Conservation (phyloP, 2,113 vertebrate genomes). For the Mixornis gularis region DNA sequence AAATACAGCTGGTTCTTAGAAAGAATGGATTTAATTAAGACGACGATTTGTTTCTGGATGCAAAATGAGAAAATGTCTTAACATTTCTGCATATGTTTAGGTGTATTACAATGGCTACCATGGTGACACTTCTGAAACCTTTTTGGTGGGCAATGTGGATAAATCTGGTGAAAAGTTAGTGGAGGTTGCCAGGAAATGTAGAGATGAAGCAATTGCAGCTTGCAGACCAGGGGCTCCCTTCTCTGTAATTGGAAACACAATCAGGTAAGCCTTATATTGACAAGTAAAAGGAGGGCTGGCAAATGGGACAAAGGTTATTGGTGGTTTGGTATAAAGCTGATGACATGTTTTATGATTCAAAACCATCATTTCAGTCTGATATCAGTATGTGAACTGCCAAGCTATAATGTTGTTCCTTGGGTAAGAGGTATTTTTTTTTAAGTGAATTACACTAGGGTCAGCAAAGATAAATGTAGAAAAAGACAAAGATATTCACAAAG, state of each 20-base stretch:
- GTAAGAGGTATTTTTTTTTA: constrained; percentile 68
- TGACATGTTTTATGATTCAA: constrained; percentile 89
- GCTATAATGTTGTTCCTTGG: constrained; percentile 76
- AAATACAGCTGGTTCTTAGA: background rate
- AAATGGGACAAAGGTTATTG: constrained; percentile 86
- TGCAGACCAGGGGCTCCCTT: constrained; percentile 86
- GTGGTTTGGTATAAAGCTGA: constrained; percentile 82
- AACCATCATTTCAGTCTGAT: constrained; percentile 87
- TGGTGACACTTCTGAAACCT: constrained; percentile 96
- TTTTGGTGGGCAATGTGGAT: constrained; percentile 89
- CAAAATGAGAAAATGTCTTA: constrained; percentile 45
- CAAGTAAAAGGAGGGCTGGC: constrained; percentile 79
- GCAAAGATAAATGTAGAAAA: constrained; percentile 73
- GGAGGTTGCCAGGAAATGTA: constrained; percentile 83
- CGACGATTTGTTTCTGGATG: background rate
- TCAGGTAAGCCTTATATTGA: constrained; percentile 85
- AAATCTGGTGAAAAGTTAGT: constrained; percentile 83
- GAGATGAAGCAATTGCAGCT: constrained; percentile 90
- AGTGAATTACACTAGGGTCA: constrained; percentile 78
- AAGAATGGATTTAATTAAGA: constrained; percentile 14
- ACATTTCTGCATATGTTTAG: constrained; percentile 72
- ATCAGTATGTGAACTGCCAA: constrained; percentile 84
- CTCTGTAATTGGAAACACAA: constrained; percentile 94
- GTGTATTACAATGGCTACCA: constrained; percentile 96
- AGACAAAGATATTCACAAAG: constrained; percentile 59